Evolutionary conservation across 2,797 vertebrate species (phyloP), one percentile per base, ranked within the genome.

Genomic region (Ptychobarbus kaznakovi): DNA sequence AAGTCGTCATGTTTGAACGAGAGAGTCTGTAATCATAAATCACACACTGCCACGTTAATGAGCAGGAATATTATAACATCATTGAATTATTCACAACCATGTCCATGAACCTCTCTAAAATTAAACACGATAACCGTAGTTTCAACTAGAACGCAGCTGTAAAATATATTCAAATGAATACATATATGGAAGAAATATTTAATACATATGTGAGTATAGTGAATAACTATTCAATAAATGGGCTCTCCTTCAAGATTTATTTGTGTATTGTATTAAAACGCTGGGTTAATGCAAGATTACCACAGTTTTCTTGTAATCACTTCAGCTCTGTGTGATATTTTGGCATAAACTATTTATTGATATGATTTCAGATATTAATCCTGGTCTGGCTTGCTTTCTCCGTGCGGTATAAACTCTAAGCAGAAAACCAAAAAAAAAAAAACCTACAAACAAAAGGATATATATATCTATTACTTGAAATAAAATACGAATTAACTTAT

Each of bases 71-170:
- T 63, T 20, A 72, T 81, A 84, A 79, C 58, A 38, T 53, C 28
- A 18, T 69, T 89, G 10, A 86, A 88, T 89, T 68, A 88, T 87
- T 86, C 44, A 88, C 51, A 6, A 35, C 16, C 81, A 38, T 63
- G 69, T 79, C 40, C 53, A 61, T 70, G 49, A 51, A 65, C 28
- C 28, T 32, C 13, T 65, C 25, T 8, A 46, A 79, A 46, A 35
- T 18, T 32, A 12, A 20, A 35, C 69, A 44, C 7, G 6, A 15
- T 46, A 46, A 15, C 5, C 12, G 12, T n/a, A 42, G 49, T 44
- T 65, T 79, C 3, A 7, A 12, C 25, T 6, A 4, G 25, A 65
- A 32, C 13, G 12, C 13, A 25, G 28, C 46, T 53, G 73, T 56
- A 76, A 75, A 51, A 35, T 53, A 13, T 51, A 53, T 53, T 20